Evolutionary conservation across 2,113 vertebrate species (phyloP).

Genomic region (Jaculus jaculus): DNA sequence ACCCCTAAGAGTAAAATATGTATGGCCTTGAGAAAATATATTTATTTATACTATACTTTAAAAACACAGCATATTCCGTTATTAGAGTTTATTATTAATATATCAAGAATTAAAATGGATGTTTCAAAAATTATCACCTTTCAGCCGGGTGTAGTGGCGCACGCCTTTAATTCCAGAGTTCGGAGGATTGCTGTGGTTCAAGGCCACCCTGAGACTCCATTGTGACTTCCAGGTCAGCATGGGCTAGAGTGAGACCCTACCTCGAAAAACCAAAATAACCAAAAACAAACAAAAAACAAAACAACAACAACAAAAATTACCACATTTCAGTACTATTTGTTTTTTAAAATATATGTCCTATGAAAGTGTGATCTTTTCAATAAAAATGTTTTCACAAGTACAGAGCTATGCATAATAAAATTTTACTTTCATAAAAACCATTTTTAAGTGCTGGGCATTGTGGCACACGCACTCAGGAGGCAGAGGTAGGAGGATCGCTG

Average conservation of each 20-base stretch:
- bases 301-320: conserved; percentile 32
- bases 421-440: not conserved
- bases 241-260: too few relatives aligned
- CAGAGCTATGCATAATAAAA: not conserved
- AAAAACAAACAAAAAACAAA: too few relatives aligned
- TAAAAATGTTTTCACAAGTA: not conserved
- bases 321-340: not conserved
- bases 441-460: too few relatives aligned
- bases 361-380: not conserved
- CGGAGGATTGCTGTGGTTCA: too few relatives aligned
- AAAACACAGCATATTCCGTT: not conserved
- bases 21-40: not conserved
- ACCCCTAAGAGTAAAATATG: not conserved
- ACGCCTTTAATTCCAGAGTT: too few relatives aligned
- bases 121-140: not conserved
- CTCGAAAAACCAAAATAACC: too few relatives aligned
- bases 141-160: too few relatives aligned
- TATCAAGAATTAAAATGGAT: not conserved
- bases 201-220: too few relatives aligned
- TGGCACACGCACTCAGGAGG: too few relatives aligned
- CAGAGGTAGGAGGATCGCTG: too few relatives aligned
- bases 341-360: not conserved
- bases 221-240: too few relatives aligned
- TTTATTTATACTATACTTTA: not conserved
- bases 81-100: not conserved